Evolutionary conservation across 2,113 vertebrate species (phyloP).

Genomic region (Seriola aureovittata): DNA sequence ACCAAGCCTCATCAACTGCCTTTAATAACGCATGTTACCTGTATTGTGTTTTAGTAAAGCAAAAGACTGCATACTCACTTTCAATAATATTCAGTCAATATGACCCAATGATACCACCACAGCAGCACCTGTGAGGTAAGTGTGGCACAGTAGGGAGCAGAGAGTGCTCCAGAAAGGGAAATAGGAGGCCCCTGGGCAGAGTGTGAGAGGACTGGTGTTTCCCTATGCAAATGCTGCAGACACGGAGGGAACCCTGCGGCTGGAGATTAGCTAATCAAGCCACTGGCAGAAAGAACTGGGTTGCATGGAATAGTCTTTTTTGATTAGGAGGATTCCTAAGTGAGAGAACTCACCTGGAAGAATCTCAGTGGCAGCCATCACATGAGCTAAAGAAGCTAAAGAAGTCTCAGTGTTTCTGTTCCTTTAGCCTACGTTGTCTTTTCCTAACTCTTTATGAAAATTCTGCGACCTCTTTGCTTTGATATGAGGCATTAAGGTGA

Average conservation of each 20-base stretch:
- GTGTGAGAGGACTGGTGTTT: constrained; percentile 11
- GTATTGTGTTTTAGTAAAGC: background rate
- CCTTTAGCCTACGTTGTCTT: background rate
- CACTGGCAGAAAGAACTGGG: constrained; percentile 24
- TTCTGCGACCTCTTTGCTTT: background rate
- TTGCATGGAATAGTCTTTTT: constrained; percentile 18
- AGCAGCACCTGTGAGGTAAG: constrained; percentile 36
- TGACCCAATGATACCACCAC: background rate
- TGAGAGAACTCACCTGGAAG: constrained; percentile 46
- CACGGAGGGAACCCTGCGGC: constrained; percentile 38
- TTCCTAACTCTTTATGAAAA: background rate
- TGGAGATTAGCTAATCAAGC: constrained; percentile 61
- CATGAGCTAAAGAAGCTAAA: background rate
- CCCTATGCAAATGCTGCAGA: constrained; percentile 33
- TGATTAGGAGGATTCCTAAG: constrained; percentile 39
- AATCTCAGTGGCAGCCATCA: constrained; percentile 28
- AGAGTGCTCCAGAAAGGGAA: constrained; percentile 28
- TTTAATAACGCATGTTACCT: background rate
- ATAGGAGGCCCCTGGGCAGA: constrained; percentile 20
- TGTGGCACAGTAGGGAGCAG: constrained; percentile 7
- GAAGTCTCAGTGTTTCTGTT: background rate
- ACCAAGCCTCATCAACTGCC: background rate
- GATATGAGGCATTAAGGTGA: background rate
- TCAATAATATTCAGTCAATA: constrained; percentile 3
- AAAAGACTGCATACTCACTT: constrained; percentile 2